A percentile compares a stretch with the other conserved stretches of the same genome.
Evolutionary conservation across 2,113 vertebrate genomes (phyloP).

Genomic region (Todiramphus saurophagus): DNA sequence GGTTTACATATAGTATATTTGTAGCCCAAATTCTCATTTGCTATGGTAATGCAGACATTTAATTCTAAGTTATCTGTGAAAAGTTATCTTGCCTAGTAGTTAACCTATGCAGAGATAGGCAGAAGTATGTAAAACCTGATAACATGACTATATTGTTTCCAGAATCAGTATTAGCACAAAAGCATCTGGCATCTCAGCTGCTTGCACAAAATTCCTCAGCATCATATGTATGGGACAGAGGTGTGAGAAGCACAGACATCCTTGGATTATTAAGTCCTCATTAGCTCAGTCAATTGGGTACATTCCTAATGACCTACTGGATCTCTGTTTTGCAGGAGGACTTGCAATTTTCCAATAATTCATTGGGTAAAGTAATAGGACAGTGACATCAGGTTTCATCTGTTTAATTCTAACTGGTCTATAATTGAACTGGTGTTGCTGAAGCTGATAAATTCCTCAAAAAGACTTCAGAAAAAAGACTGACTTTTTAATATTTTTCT

Average conservation of each 20-base stretch:
- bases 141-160: neutral
- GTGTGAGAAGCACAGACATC: accelerated
- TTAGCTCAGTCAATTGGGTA: neutral
- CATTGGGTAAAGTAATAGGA: neutral
- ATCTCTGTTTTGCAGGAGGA: neutral
- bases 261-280: neutral
- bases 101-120: neutral
- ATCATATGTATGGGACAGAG: accelerated
- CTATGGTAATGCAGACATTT: neutral
- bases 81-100: neutral
- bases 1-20: neutral
- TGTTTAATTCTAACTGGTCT: neutral
- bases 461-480: neutral
- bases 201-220: neutral
- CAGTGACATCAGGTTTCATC: neutral
- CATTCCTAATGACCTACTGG: neutral
- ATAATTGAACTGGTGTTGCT: neutral
- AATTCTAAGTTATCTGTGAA: neutral
- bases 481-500: neutral
- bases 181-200: neutral
- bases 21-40: neutral
- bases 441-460: neutral
- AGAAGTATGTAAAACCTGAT: neutral
- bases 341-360: neutral
- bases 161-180: neutral